Evolutionary conservation across 2,888 invertebrate genomes (phyloP), one percentile per base, ranked within the genome.

Genomic region (Lathronympha strigana): DNA sequence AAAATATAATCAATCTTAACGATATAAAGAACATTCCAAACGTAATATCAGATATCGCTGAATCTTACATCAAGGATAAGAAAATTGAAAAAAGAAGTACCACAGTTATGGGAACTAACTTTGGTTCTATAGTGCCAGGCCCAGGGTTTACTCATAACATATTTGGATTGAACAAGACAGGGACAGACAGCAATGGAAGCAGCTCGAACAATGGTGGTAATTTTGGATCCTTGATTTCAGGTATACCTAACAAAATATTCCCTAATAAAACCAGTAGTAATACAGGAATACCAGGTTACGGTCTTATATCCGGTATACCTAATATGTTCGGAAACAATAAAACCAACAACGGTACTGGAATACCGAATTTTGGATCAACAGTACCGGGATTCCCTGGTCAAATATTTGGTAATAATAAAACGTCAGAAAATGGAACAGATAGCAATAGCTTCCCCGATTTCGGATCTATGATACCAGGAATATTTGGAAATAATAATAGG

Each of bases 171-270:
- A 53, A 64, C 21, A 45, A 58, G 13, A 60, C 58, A 19, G 51
- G 40, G 25, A 23, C 58, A 25, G 25, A 31, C 13, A 53, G 17
- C 57, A 33, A 23, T 19, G 62, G 25, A 3, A 36, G 9, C 21
- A 31, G 47, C 36, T 36, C 47, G 4, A 28, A 17, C n/a, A 21
- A 13, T 11, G 63, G 49, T 28, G 28, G 38, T n/a, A 45, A 64
- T 28, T 51, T 45, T 3, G 64, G 51, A 53, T 60, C 51, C 13
- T 19, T 54, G 5, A 58, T 64, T 28, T 21, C 64, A 19, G 51
- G 51, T 25, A 45, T 64, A 21, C 64, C 64, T 2, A 64, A 64
- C 8, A 51, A 47, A 21, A n/a, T 63, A n/a, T 51, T 53, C 15
- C 45, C 58, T 13, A 64, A 58, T 21, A 53, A 36, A 28, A 53